phyloP scores from a whole-genome alignment of 2,888 invertebrate species.

The Trachelus troglodyta region DNA sequence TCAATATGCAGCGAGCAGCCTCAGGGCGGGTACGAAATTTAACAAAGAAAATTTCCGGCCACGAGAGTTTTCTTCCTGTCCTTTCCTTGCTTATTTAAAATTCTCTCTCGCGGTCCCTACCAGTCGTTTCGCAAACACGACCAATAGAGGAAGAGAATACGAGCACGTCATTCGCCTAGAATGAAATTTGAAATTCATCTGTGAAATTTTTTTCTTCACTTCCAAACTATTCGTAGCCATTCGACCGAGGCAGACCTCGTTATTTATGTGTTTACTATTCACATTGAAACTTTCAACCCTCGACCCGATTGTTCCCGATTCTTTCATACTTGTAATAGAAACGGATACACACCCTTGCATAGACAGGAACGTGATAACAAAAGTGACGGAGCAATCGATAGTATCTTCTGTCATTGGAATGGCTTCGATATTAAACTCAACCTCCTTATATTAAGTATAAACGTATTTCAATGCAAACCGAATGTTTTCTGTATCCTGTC shows the following conservation, averaged over 20 bases:
- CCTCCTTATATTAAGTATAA: background rate
- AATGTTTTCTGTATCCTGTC: too few species aligned
- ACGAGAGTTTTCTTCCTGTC: background rate
- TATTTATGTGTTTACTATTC: background rate
- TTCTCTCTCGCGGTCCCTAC: background rate
- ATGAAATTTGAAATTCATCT: background rate
- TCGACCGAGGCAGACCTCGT: background rate
- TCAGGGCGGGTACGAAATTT: background rate
- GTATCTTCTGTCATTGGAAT: background rate
- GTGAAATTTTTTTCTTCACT: background rate
- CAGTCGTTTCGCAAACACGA: background rate
- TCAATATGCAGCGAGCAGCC: background rate
- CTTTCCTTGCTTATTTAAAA: background rate
- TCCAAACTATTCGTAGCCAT: background rate
- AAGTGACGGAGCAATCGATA: background rate
- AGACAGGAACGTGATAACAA: background rate
- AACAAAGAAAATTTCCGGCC: background rate
- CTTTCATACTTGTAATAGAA: background rate
- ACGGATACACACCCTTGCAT: background rate
- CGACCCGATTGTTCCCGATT: background rate
- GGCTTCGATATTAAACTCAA: background rate
- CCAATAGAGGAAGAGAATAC: background rate
- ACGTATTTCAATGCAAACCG: too few species aligned
- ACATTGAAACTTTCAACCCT: background rate
- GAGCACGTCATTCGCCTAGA: background rate